Base-by-base conservation (phyloP, 2,888 invertebrate species). In the Drosophila mercatorum region DNA sequence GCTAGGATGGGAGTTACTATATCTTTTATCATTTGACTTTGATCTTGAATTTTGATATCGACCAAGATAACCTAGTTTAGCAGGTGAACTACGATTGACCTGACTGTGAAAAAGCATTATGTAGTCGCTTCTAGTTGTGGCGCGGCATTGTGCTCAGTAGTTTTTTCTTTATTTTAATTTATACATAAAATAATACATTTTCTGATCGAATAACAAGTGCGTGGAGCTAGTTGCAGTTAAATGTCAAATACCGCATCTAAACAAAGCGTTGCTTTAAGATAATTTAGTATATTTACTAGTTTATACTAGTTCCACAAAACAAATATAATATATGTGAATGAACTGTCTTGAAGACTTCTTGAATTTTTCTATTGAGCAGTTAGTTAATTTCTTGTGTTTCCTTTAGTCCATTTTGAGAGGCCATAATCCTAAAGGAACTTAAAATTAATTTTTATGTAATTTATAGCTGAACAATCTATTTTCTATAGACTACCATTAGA, bases 401-500 rank as follows among this genome's bases (percentile, higher is more conserved):
- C 69, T 61, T 58, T 49, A 12, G 58, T 58, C 65, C 61, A 41
- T n/a, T 14, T 41, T 8, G 2, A 5, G 10, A 31, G 17, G 52
- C 22, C 14, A 34, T 26, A 55, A 22, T 3, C 14, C 40, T 22
- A 40, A 22, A 22, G 28, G 8, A 53, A 38, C 38, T 36, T 14
- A 52, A 60, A 34, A 40, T 5, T 12, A 43, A 12, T 53, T 36
- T 11, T 12, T 36, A 22, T 14, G 12, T 28, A 14, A 57, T 46
- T 49, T 51, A 58, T 55, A 44, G 55, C 41, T 67, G 34, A 44
- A 17, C 38, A 31, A 49, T 49, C 61, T 38, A 56, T 56, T 43
- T 26, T 46, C 36, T 53, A 47, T 41, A 57, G 56, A 66, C 70
- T 67, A 62, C 62, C 34, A 40, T 52, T 26, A 64, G 26, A 52